Conservation (phyloP, 2,888 invertebrate species). For the Willowsia nigromaculata region DNA sequence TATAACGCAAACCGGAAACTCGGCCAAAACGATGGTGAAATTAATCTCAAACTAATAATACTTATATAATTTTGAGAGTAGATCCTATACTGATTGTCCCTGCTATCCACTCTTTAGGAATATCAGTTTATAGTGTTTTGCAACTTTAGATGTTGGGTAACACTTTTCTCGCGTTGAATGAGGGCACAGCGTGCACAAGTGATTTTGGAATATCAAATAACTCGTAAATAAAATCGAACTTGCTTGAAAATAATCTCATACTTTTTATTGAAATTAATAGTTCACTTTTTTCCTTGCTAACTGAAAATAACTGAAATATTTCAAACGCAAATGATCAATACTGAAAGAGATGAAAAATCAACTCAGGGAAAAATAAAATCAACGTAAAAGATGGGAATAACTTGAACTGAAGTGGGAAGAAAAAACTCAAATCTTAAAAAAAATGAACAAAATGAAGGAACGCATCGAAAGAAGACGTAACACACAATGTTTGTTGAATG, state of each 20-base stretch:
- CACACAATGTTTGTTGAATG: not conserved
- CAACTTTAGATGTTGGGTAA: no score
- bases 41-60: constrained; percentile 44
- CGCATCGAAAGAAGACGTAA: not conserved
- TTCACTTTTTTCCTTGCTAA: not conserved
- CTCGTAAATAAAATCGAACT: no score
- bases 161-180: no score
- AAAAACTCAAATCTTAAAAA: not conserved
- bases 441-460: constrained; percentile 1
- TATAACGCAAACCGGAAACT: constrained; percentile 5
- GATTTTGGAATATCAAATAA: no score
- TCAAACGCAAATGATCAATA: not conserved
- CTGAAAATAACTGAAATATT: constrained; percentile 7
- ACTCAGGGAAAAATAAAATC: not conserved
- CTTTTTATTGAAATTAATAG: not conserved
- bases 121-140: no score
- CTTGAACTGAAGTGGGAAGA: not conserved
- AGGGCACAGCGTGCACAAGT: no score
- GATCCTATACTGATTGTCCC: not conserved
- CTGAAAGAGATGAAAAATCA: not conserved
- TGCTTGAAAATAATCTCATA: no score
- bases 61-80: not conserved
- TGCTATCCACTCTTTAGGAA: no score
- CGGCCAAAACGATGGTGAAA: constrained; percentile 58
- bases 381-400: not conserved